phyloP scores from a whole-genome alignment of 2,797 vertebrate species.

The Micrastur ruficollis region DNA sequence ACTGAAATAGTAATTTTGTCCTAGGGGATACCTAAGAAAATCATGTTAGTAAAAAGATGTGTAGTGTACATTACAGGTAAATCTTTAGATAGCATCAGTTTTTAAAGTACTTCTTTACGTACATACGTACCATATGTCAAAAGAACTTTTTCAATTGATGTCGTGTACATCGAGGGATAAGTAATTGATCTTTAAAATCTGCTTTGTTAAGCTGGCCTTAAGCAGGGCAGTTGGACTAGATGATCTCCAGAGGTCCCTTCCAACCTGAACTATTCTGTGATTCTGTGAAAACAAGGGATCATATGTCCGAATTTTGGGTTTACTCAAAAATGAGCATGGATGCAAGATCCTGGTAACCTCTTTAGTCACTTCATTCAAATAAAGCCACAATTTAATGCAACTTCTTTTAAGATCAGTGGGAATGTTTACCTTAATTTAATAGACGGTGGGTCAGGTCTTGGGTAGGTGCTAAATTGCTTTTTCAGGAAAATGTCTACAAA shows the following conservation, averaged over 20 bases:
- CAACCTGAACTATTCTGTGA: background rate
- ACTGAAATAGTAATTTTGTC: background rate
- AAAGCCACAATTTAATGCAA: background rate
- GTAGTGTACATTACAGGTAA: background rate
- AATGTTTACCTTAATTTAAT: background rate
- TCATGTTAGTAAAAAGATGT: background rate
- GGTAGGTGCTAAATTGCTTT: background rate
- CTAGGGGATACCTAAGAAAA: background rate
- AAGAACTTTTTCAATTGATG: background rate
- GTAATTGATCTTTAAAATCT: background rate
- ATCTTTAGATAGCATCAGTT: background rate
- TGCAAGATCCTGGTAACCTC: background rate
- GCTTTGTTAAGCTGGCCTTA: background rate
- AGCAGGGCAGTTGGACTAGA: background rate
- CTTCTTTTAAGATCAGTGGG: background rate
- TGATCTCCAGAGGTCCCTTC: background rate
- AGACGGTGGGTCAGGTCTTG: background rate
- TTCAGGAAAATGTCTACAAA: background rate
- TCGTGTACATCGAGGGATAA: background rate
- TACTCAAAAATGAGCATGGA: background rate
- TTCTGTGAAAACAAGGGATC: background rate
- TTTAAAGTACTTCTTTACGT: background rate
- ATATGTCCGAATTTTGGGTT: background rate
- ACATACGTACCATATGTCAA: background rate
- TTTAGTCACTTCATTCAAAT: background rate